Percentiles rank a stretch among this genome's conserved stretches.
Conservation (phyloP, 2,797 vertebrate genomes). For the Prunella strophiata region DNA sequence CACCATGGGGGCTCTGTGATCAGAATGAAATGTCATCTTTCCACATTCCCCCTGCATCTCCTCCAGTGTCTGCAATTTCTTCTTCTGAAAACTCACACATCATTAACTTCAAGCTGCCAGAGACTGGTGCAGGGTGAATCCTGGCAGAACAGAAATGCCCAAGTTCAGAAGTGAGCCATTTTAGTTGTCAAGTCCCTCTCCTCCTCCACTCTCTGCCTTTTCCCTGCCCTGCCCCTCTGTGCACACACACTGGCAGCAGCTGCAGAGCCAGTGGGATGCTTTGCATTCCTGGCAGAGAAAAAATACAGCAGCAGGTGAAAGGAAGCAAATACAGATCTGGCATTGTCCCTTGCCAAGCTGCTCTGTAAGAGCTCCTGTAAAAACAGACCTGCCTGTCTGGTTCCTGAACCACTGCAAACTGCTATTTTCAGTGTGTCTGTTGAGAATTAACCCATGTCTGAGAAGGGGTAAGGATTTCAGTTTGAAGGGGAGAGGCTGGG, state of each 20-base stretch:
- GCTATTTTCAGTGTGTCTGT: not conserved
- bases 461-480: not conserved
- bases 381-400: conserved; percentile 39
- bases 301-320: conserved; percentile 61
- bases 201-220: not conserved
- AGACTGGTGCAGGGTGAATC: not conserved
- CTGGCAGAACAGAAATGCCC: not conserved
- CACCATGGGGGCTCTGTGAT: fast-evolving
- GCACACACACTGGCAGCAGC: conserved; percentile 31
- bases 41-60: not conserved
- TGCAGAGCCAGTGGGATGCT: conserved; percentile 46
- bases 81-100: not conserved
- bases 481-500: not conserved
- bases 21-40: not conserved
- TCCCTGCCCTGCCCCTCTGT: not conserved
- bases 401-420: conserved; percentile 26
- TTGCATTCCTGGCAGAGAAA: conserved; percentile 48
- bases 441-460: not conserved
- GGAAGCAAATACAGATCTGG: conserved; percentile 49
- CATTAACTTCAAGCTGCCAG: not conserved
- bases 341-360: conserved; percentile 21
- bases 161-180: not conserved
- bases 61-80: not conserved
- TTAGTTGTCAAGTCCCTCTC: not conserved
- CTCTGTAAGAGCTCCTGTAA: conserved; percentile 28